Evolutionary conservation across 2,888 invertebrate species (phyloP), one percentile per base, ranked within the genome.

Genomic region (Formica aserva): DNA sequence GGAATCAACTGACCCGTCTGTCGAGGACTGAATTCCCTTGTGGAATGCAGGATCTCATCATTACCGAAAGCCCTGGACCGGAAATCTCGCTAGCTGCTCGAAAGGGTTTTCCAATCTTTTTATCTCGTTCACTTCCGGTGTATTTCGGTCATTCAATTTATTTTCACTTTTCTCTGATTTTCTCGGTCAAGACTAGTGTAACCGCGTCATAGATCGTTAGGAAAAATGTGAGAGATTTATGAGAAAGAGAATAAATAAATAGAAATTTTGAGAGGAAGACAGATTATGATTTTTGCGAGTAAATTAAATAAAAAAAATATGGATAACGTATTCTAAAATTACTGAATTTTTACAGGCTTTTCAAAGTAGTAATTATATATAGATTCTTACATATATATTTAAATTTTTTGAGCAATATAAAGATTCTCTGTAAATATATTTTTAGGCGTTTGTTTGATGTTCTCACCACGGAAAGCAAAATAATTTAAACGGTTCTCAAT

Each of bases 41-140:
- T 62, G 85, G 81, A 85, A 89, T 77, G 78, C 86, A 78, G 82
- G 88, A 90, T 90, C 48, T 52, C 88, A 88, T 88, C 87, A 83
- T 90, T 90, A 90, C 88, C 85, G 90, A 85, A 87, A 87, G 78
- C 85, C 85, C 84, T 88, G 84, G 87, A 86, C 86, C 90, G 90
- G 88, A 90, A 90, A 90, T 90, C 88, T 88, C 82, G 67, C 86
- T 85, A 76, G 82, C 65, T 67, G 55, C 78, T 76, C 84, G 65
- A 80, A 67, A 55, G 83, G 48, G 48, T 52, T 69, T 48, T 62
- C 52, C 66, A 41, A 76, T 52, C 38, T 32, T 45, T 22, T 38
- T 38, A 67, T 41, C 63, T 74, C 52, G 1, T 9, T 26, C 29
- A 5, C 45, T 32, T 71, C 32, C 83, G 60, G 11, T 66, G 26